Conservation (phyloP, 1,140 invertebrate genomes). For the Brachionus rubens region DNA sequence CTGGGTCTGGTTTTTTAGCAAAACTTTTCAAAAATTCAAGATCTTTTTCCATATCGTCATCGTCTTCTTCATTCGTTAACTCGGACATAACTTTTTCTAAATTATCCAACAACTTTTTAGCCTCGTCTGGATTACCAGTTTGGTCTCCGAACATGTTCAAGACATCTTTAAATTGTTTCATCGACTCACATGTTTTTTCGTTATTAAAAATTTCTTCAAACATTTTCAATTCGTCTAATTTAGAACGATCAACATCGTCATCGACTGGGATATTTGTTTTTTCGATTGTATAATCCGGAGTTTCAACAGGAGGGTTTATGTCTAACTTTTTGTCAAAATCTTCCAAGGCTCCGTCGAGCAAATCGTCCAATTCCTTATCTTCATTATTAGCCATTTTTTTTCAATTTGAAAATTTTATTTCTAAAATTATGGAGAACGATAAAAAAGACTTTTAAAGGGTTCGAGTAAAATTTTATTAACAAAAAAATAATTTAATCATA, state of each 20-base stretch:
- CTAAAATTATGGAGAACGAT: too few species aligned
- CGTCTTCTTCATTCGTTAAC: conserved; percentile 21
- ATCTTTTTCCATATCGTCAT: neutral
- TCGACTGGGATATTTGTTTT: conserved; percentile 1
- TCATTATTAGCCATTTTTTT: neutral
- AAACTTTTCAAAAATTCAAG: conserved; percentile 37
- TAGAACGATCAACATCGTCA: neutral
- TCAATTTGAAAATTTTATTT: neutral
- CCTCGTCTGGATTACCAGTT: neutral
- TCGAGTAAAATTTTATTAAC: too few species aligned
- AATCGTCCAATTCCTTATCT: conserved; percentile 40
- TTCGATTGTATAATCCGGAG: neutral
- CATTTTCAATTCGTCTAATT: conserved; percentile 29
- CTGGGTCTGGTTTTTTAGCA: neutral
- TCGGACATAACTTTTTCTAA: conserved; percentile 43
- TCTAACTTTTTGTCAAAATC: conserved; percentile 37
- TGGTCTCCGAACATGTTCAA: conserved; percentile 8
- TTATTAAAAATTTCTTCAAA: conserved; percentile 41
- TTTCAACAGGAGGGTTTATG: neutral
- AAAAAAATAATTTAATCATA: conserved; percentile 22
- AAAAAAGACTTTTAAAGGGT: neutral
- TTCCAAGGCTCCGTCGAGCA: conserved; percentile 25
- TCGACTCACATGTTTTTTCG: conserved; percentile 28
- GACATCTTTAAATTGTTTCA: conserved; percentile 43
- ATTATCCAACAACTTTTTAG: conserved; percentile 24